Evolutionary conservation across 2,797 vertebrate species (phyloP).

Genomic region (Scolopax rusticola): DNA sequence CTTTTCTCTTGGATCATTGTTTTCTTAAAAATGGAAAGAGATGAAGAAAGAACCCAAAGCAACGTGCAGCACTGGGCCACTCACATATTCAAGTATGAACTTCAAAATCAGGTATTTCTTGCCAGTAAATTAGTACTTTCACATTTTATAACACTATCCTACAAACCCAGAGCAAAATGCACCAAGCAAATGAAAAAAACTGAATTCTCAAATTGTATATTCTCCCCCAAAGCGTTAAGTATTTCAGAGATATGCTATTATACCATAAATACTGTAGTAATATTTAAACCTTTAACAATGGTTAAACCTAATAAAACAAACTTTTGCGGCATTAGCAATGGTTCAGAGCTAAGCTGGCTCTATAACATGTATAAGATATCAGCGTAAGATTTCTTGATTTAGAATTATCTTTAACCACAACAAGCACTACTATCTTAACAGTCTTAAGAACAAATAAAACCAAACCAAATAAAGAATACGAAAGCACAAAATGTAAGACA

Average conservation of each 20-base stretch:
- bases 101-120: not conserved
- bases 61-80: not conserved
- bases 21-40: conserved; percentile 13
- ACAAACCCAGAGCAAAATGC: not conserved
- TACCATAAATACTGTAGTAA: not conserved
- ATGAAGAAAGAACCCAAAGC: not conserved
- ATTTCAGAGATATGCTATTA: not conserved
- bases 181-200: not conserved
- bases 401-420: not conserved
- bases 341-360: not conserved
- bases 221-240: not conserved
- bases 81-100: not conserved
- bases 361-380: not conserved
- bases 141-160: not conserved
- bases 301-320: not conserved
- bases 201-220: not conserved
- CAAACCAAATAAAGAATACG: not conserved
- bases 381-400: not conserved
- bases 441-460: not conserved
- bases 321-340: not conserved
- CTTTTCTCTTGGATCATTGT: not conserved
- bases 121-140: not conserved
- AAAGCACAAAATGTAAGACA: not conserved
- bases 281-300: not conserved
- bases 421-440: not conserved